Conservation (phyloP, 2,888 invertebrate genomes). For the Drosophila heteroneura region DNA sequence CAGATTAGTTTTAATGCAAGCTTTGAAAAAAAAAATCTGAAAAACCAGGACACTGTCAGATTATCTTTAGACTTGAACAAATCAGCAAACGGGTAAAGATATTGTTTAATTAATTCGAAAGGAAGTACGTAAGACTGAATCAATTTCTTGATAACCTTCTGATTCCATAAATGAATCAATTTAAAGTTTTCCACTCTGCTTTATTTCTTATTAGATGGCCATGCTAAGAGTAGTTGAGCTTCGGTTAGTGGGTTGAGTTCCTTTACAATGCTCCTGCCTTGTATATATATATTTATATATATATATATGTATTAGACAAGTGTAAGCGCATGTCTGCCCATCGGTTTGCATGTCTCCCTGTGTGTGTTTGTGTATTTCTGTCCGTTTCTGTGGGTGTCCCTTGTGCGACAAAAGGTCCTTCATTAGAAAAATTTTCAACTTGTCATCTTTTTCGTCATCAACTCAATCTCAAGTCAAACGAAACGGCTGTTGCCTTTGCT, state of each 20-base stretch:
- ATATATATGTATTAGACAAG: conserved; percentile 2
- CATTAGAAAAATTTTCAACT: conserved; percentile 82
- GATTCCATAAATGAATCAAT: background rate
- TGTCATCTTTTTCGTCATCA: conserved; percentile 82
- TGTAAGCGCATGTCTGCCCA: conserved; percentile 35
- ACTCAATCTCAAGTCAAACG: conserved; percentile 80
- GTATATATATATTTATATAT: background rate
- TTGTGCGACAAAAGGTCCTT: conserved; percentile 77
- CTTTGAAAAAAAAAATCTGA: background rate
- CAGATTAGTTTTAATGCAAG: conserved; percentile 31
- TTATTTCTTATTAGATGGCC: background rate
- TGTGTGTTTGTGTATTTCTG: conserved; percentile 18
- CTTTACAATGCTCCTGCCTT: background rate
- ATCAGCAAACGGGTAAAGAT: background rate
- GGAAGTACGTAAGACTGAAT: background rate
- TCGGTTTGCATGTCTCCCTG: conserved; percentile 37
- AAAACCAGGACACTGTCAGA: background rate
- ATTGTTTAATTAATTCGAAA: conserved; percentile 2
- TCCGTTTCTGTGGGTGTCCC: conserved; percentile 48
- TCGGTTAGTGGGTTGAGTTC: conserved; percentile 18
- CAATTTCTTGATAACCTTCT: background rate
- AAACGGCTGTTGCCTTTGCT: conserved; percentile 69
- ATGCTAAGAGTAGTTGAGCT: conserved; percentile 22
- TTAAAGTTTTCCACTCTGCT: background rate
- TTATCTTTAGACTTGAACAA: conserved; percentile 2